These are phyloP conservation scores for Drosophila mimica DNA, from an alignment of 2,888 invertebrate species.

Conservation along the genomic window DNA sequence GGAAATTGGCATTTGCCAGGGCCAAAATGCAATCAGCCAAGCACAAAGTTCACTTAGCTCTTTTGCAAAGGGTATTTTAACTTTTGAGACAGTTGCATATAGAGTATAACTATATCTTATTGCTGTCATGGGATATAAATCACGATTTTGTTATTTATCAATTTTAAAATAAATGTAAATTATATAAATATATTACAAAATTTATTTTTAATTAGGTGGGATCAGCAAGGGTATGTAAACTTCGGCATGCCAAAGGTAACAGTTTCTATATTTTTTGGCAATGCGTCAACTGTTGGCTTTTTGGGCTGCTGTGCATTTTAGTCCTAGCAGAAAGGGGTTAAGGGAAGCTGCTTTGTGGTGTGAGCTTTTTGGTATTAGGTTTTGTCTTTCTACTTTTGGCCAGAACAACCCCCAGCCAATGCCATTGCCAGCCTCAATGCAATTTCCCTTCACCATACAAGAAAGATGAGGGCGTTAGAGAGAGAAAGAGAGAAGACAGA, in stretches of 20 bases:
- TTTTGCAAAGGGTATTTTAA: neutral
- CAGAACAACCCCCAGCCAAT: constrained; percentile 74
- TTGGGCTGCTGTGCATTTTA: constrained; percentile 28
- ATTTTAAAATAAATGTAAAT: neutral
- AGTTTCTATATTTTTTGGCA: constrained; percentile 61
- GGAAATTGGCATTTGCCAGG: constrained; percentile 39
- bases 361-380: constrained; percentile 38
- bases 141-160: neutral
- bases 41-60: constrained; percentile 73
- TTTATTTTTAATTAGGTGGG: neutral
- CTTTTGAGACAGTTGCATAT: neutral
- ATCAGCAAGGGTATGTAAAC: neutral
- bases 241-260: neutral
- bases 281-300: constrained; percentile 61
- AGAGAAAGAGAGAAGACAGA: neutral
- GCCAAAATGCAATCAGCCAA: constrained; percentile 69
- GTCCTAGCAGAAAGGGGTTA: constrained; percentile 4
- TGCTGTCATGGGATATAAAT: neutral
- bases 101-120: neutral
- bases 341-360: constrained; percentile 7
- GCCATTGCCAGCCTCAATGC: constrained; percentile 83
- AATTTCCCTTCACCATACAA: constrained; percentile 59
- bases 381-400: constrained; percentile 37
- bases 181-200: neutral
- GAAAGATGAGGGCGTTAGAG: constrained; percentile 33